phyloP scores from a whole-genome alignment of 2,797 vertebrate genomes.

The Jordanella pulchra region DNA sequence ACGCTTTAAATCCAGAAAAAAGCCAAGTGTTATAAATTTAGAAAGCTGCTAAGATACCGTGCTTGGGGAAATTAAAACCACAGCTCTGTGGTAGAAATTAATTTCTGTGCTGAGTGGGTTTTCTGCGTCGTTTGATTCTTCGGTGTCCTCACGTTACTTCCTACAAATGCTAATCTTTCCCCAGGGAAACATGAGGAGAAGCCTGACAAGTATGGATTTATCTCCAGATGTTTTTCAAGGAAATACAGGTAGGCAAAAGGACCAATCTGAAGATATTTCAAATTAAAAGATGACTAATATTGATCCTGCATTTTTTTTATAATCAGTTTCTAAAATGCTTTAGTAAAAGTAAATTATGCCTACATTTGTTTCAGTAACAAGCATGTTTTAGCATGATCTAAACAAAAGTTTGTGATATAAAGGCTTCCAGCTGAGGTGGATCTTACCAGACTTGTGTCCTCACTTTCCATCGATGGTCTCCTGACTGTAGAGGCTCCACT shows the following conservation, averaged over 20 bases:
- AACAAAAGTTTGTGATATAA: constrained; percentile 27
- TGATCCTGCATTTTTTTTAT: not conserved
- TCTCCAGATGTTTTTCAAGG: constrained; percentile 80
- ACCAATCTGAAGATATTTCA: constrained; percentile 12
- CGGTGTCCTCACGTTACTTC: constrained; percentile 44
- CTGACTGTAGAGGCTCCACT: constrained; percentile 77
- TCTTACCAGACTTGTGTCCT: constrained; percentile 58
- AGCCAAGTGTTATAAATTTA: constrained; percentile 52
- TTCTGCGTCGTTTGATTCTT: constrained; percentile 27
- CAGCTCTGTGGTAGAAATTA: constrained; percentile 61
- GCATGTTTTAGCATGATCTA: not conserved
- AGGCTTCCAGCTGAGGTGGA: constrained; percentile 77
- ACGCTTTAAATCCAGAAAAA: constrained; percentile 26
- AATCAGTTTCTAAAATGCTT: constrained; percentile 15
- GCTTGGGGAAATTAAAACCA: constrained; percentile 65
- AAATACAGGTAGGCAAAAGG: constrained; percentile 80
- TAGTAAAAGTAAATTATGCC: constrained; percentile 19
- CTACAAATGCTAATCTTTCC: constrained; percentile 58
- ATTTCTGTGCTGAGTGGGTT: constrained; percentile 61
- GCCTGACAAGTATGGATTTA: constrained; percentile 78
- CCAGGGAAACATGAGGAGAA: constrained; percentile 80
- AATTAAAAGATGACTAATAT: not conserved
- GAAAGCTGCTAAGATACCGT: constrained; percentile 53
- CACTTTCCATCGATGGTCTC: constrained; percentile 74
- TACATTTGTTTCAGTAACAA: constrained; percentile 7